Evolutionary conservation across 1,140 invertebrate species (phyloP).

Genomic region (Saccostrea glomerata): DNA sequence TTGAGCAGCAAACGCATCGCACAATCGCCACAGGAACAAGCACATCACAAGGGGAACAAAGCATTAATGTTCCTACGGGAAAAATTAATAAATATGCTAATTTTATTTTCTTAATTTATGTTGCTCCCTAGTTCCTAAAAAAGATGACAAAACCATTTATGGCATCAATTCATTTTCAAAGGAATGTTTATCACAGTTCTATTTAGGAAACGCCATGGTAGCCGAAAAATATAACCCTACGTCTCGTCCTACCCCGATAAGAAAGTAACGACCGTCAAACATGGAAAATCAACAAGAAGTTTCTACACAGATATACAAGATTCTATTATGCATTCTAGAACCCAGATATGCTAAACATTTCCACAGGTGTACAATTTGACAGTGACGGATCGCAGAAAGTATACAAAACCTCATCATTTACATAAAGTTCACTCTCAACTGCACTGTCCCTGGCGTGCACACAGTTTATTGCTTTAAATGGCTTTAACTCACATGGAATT

Average conservation of each 20-base stretch:
- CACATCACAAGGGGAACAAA: neutral
- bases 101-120: neutral
- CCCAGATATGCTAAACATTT: slow-evolving; percentile 13
- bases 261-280: slow-evolving; percentile 3
- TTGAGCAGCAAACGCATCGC: no score
- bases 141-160: neutral
- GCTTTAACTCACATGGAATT: neutral
- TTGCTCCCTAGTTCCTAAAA: neutral
- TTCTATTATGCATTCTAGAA: neutral
- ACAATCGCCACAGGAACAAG: neutral
- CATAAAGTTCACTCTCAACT: neutral
- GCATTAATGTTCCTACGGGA: neutral
- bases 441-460: neutral
- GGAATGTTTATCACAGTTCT: neutral
- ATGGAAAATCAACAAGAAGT: neutral
- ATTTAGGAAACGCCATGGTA: slow-evolving; percentile 3
- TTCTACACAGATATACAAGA: neutral
- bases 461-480: neutral
- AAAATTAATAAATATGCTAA: neutral
- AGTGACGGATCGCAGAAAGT: slow-evolving; percentile 3
- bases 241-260: neutral
- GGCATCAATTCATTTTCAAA: neutral
- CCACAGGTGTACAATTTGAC: slow-evolving; percentile 8
- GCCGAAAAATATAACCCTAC: neutral
- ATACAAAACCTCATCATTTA: slow-evolving; percentile 29